Evolutionary conservation across 1,140 invertebrate genomes (phyloP).

Genomic region (Drosophila pandora): DNA sequence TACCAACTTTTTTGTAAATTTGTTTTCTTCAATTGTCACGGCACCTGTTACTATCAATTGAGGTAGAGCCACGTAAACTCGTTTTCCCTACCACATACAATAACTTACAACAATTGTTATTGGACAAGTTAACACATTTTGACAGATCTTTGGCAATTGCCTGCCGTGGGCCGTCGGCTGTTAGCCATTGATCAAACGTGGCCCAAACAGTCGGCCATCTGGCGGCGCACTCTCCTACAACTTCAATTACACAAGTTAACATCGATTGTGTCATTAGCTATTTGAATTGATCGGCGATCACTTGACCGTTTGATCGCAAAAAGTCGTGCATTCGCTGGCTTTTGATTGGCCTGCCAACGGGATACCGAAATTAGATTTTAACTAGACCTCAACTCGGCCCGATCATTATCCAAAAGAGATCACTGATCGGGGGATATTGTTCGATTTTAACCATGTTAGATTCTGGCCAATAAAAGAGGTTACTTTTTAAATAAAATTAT

Average conservation of each 20-base stretch:
- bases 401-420: conserved; percentile 18
- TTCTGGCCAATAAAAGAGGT: too few relatives aligned
- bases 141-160: conserved; percentile 40
- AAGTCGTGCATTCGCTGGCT: conserved; percentile 36
- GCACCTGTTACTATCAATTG: conserved; percentile 19
- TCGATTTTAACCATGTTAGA: too few relatives aligned
- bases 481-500: too few relatives aligned
- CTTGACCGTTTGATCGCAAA: conserved; percentile 13
- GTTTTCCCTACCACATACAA: conserved; percentile 38
- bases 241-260: conserved; percentile 47
- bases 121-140: conserved; percentile 45
- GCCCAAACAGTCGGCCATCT: conserved; percentile 32
- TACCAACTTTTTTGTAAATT: conserved; percentile 7
- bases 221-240: conserved; percentile 10
- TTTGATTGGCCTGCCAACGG: conserved; percentile 24
- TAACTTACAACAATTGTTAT: conserved; percentile 49
- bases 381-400: background rate
- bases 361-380: conserved; percentile 22
- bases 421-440: background rate
- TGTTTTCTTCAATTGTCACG: background rate
- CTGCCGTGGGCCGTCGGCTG: conserved; percentile 28
- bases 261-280: conserved; percentile 53
- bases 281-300: conserved; percentile 16
- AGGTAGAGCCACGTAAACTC: conserved; percentile 14
- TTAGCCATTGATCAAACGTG: conserved; percentile 39